These are phyloP conservation scores for Myrmecophaga tridactyla DNA, from an alignment of 2,113 vertebrate genomes.

Conservation along the genomic window DNA sequence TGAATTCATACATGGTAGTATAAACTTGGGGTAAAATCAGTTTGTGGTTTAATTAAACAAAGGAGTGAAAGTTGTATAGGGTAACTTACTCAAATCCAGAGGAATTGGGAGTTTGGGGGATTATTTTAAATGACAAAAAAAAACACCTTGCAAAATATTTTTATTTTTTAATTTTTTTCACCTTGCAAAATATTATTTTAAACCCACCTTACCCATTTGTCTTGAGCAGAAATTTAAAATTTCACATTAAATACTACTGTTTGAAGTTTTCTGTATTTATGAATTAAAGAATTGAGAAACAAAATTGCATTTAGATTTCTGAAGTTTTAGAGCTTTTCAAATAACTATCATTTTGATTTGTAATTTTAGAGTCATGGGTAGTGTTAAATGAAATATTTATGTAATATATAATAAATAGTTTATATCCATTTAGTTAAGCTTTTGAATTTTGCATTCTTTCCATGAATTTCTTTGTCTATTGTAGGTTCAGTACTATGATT, in stretches of 20 bases:
- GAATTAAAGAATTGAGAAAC: background rate
- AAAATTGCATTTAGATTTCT: background rate
- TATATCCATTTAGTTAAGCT: background rate
- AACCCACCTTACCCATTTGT: background rate
- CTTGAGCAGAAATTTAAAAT: background rate
- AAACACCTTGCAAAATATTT: background rate
- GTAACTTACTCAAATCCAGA: background rate
- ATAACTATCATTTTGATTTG: background rate
- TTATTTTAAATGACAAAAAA: background rate
- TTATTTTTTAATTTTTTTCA: too few species aligned
- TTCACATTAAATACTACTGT: background rate
- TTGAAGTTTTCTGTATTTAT: background rate
- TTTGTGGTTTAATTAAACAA: background rate
- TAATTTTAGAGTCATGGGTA: background rate
- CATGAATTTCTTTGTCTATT: background rate
- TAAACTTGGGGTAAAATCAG: background rate
- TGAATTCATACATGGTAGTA: background rate
- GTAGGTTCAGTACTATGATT: background rate
- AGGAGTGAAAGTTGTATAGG: background rate
- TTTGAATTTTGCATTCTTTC: background rate
- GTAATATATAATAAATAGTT: background rate
- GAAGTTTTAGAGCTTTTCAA: background rate
- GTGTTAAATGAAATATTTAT: background rate
- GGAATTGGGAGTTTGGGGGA: background rate
- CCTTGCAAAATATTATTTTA: constrained; percentile 30